A percentile compares a stretch with the other conserved stretches of the same genome.
phyloP scores from a whole-genome alignment of 1,140 invertebrate genomes.

The Brachionus paranguensis region DNA sequence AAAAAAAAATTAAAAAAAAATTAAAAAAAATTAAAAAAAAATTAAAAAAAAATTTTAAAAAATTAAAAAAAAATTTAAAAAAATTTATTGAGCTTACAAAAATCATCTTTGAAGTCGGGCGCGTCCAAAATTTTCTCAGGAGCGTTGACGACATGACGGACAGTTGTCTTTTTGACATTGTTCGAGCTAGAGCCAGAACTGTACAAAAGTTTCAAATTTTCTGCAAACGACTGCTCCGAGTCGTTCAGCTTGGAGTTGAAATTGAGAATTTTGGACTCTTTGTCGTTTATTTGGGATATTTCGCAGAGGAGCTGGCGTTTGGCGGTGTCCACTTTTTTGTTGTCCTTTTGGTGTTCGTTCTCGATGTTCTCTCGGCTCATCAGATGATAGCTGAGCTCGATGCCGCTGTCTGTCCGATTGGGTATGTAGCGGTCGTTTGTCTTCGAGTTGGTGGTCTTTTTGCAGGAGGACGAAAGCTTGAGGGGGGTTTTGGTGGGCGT shows the following conservation, averaged over 20 bases:
- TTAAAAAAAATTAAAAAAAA: too few species aligned
- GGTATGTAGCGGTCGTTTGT: conserved; percentile 35
- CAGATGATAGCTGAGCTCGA: conserved; percentile 25
- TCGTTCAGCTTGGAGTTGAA: background rate
- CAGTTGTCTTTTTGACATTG: background rate
- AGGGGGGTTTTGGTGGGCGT: background rate
- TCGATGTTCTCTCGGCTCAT: conserved; percentile 7
- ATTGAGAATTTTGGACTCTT: conserved; percentile 8
- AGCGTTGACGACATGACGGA: conserved; percentile 80
- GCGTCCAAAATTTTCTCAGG: conserved; percentile 92
- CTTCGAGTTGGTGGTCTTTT: background rate
- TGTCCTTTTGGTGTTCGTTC: background rate
- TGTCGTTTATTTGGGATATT: background rate
- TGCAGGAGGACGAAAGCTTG: background rate
- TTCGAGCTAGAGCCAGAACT: background rate
- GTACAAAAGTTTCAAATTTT: conserved; percentile 11
- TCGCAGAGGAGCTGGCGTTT: background rate
- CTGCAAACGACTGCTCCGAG: background rate
- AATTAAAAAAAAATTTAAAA: conserved; percentile 43
- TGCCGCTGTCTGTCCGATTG: background rate
- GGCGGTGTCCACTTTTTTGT: background rate
- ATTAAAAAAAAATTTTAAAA: too few species aligned
- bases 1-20: background rate
- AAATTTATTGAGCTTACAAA: conserved; percentile 67
- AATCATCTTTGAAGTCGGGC: conserved; percentile 91